Percentiles rank a stretch among this genome's conserved stretches.
Evolutionary conservation across 64 coral and sea anemone genomes (phyloP).

Genomic region (Stylophora pistillata): DNA sequence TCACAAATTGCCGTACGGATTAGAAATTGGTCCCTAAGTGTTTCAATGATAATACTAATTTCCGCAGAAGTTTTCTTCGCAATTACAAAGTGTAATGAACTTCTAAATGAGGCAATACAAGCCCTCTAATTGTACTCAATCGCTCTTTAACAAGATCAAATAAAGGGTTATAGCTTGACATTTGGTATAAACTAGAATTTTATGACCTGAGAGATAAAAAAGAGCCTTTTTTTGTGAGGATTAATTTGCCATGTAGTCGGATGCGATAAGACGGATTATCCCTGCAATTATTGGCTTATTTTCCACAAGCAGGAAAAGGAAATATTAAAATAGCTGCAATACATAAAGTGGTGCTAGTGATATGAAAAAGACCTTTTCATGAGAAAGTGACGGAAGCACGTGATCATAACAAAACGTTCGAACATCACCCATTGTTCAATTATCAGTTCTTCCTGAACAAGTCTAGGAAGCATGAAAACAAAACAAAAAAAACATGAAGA

Average conservation of each 20-base stretch:
- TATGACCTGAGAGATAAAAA: not conserved
- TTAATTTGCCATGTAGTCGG: not conserved
- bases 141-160: not conserved
- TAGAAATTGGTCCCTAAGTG: too few species aligned
- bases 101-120: not conserved
- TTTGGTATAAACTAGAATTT: not conserved
- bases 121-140: not conserved
- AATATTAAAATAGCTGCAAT: not conserved
- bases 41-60: not conserved
- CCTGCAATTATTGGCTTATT: conserved; percentile 3
- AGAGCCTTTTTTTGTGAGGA: not conserved
- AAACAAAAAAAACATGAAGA: too few species aligned
- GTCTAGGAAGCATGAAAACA: too few species aligned
- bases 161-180: not conserved
- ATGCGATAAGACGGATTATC: not conserved
- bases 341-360: not conserved
- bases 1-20: too few species aligned
- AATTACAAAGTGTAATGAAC: not conserved
- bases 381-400: not conserved
- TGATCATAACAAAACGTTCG: too few species aligned
- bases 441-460: too few species aligned
- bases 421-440: too few species aligned
- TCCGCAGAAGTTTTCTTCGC: not conserved
- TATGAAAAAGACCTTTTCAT: not conserved
- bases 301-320: not conserved